Evolutionary conservation across 2,113 vertebrate genomes (phyloP).

Genomic region (Mus spicilegus): DNA sequence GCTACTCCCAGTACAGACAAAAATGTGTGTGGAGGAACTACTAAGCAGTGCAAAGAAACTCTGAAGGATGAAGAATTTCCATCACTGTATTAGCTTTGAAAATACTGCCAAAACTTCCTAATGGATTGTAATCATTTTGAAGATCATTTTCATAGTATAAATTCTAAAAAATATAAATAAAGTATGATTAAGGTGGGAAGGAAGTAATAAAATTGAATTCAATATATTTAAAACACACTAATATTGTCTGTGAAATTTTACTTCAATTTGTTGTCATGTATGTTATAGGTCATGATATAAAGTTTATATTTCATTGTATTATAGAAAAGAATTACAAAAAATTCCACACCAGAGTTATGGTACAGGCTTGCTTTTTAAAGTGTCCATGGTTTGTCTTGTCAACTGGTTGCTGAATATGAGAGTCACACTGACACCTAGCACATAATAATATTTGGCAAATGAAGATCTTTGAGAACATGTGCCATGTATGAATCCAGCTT

Average conservation of each 20-base stretch:
- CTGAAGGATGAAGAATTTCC: neutral
- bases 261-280: neutral
- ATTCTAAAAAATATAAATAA: neutral
- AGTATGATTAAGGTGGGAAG: neutral
- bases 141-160: neutral
- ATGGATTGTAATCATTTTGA: neutral
- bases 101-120: neutral
- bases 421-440: conserved; percentile 78
- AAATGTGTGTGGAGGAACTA: neutral
- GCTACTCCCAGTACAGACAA: fast-evolving
- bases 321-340: neutral
- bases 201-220: neutral
- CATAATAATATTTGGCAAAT: conserved; percentile 78
- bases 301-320: neutral
- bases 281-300: neutral
- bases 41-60: neutral
- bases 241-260: neutral
- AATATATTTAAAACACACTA: neutral
- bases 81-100: neutral
- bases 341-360: conserved; percentile 38
- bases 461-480: conserved; percentile 77
- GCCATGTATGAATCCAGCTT: conserved; percentile 80
- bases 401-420: conserved; percentile 71
- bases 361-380: conserved; percentile 56
- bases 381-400: conserved; percentile 55